Evolutionary conservation across 1,140 invertebrate genomes (phyloP), one percentile per base, ranked within the genome.

Genomic region (Pseudomyrmex flavicornis): DNA sequence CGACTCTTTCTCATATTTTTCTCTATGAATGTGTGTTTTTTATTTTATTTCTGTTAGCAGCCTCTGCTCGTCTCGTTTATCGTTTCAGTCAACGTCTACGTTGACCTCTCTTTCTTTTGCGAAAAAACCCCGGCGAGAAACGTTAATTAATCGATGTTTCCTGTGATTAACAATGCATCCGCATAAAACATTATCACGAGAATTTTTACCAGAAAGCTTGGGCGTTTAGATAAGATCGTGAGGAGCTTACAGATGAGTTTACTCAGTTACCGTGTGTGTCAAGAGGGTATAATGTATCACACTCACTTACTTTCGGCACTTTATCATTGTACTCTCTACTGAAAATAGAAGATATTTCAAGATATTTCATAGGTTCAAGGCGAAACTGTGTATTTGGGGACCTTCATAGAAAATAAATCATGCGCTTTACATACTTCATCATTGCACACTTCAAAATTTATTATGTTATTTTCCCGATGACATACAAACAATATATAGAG

Each of bases 131-230:
- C 13, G 8, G n/a, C 44, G 8, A 26, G 58, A 48, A 82, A 52
- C 65, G 59, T 82, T 88, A 82, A 88, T 89, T 82, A 88, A 82
- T 82, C 65, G 59, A 73, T 52, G 61, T 10, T 56, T 50, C 56
- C 26, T 59, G 35, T 65, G 17, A 58, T 72, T 63, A 72, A 85
- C 48, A 59, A 56, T 62, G 22, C 22, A 17, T 17, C 20, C 66
- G 58, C 61, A 56, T 15, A 50, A 56, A 56, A 66, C 85, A 44
- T 62, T 69, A 75, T 76, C 73, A 56, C 46, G 48, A 13, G 69
- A 75, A 85, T 76, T 85, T 62, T 70, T 20, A 61, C 4, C 44
- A n/a, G 2, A 3, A 35, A 7, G 46, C 7, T 15, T 35, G 17
- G 26, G n/a, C 44, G 68, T 62, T 52, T n/a, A 44, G 20, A 22